Evolutionary conservation across 2,797 vertebrate species (phyloP), one percentile per base, ranked within the genome.

Genomic region (Danionella dracula): DNA sequence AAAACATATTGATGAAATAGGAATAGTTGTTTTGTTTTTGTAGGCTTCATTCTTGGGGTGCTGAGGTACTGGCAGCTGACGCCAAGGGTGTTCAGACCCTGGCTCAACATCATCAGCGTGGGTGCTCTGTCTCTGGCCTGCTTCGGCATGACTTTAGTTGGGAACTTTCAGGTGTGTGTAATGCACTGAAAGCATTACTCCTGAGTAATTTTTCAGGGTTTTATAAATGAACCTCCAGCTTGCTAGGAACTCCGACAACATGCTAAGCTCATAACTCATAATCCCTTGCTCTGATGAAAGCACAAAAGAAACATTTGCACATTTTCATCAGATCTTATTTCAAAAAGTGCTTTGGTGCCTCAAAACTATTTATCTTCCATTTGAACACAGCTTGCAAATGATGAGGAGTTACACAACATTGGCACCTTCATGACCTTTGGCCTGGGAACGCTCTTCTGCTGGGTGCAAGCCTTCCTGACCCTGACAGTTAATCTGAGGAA

Each of bases 81-180:
- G 77, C 87, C 86, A 4, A 84, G 83, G 59, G 75, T 90, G 17
- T 74, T 82, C 60, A 90, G 84, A 54, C 88, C 87, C 0, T 93
- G 91, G 89, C 85, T 96, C 62, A 98, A 96, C 35, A 54, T 89
- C 4, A 79, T 82, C 0, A 86, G 91, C 48, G 71, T 95, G 78
- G 85, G 85, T 65, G 76, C 78, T 0, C 81, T 94, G 50, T 93
- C 89, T 35, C 16, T 90, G 32, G 83, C 84, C 69, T 94, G 91
- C 76, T 93, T 95, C 46, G 94, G 94, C 44, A 93, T 97, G 93
- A 97, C 94, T 0, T 80, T 97, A 0, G 80, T 96, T 0, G 95
- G 94, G 75, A 98, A 96, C 82, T 92, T 95, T 71, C 94, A 97
- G 94, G 94, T 96, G 89, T 48, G 45, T 23, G 5, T 6, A 6